Evolutionary conservation across 2,113 vertebrate genomes (phyloP).

Genomic region (Anhinga anhinga): DNA sequence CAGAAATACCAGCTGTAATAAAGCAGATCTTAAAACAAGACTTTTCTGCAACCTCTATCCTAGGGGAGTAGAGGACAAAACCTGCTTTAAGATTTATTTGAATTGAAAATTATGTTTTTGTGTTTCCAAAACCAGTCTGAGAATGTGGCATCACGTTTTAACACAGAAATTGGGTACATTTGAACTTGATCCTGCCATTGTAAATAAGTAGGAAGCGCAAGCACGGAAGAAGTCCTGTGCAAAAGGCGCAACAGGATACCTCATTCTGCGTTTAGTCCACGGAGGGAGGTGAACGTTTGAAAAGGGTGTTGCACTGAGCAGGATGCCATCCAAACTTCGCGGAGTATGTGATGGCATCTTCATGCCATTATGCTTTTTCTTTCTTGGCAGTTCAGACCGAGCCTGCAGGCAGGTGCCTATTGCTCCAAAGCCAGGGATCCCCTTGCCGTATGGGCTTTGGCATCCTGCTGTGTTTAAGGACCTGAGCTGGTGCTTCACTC

Average conservation of each 20-base stretch:
- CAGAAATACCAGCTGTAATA: not conserved
- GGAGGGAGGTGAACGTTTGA: not conserved
- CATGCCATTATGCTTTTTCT: not conserved
- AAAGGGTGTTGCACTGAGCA: not conserved
- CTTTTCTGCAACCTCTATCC: not conserved
- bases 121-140: not conserved
- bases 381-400: not conserved
- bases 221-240: not conserved
- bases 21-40: not conserved
- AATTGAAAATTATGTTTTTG: not conserved
- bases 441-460: accelerated
- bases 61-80: not conserved
- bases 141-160: not conserved
- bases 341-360: not conserved
- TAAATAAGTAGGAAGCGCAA: not conserved
- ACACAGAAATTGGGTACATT: not conserved
- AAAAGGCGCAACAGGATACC: not conserved
- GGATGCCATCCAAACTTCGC: not conserved
- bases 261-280: accelerated
- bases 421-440: not conserved
- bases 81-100: not conserved
- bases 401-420: not conserved
- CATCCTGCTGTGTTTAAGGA: not conserved
- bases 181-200: not conserved
- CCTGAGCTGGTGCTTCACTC: not conserved